These are phyloP conservation scores for Drosophila varians DNA, from an alignment of 1,140 invertebrate genomes.

Conservation along the genomic window DNA sequence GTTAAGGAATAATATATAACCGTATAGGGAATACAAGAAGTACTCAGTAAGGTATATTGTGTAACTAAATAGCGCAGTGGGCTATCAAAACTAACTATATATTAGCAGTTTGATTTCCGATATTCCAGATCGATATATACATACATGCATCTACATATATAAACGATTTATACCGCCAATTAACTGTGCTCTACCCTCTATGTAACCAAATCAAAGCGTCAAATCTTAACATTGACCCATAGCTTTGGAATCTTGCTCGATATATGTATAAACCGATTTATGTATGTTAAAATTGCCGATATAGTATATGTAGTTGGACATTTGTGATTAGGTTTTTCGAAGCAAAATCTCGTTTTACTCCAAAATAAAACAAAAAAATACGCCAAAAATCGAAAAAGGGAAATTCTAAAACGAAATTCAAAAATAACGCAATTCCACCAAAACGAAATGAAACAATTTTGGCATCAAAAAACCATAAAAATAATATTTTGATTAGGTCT, in stretches of 20 bases:
- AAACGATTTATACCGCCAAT: slow-evolving; percentile 79
- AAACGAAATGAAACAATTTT: neutral
- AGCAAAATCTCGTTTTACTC: slow-evolving; percentile 40
- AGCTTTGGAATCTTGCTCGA: slow-evolving; percentile 38
- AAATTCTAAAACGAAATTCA: slow-evolving; percentile 22
- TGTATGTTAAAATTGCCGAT: slow-evolving; percentile 54
- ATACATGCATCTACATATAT: slow-evolving; percentile 25
- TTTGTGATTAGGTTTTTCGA: slow-evolving; percentile 72
- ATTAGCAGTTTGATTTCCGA: slow-evolving; percentile 59
- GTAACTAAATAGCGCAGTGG: slow-evolving; percentile 47
- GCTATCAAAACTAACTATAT: slow-evolving; percentile 49
- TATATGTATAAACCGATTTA: slow-evolving; percentile 41
- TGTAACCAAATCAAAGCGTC: slow-evolving; percentile 33
- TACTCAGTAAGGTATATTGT: slow-evolving; percentile 53
- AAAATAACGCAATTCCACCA: slow-evolving; percentile 37
- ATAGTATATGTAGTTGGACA: slow-evolving; percentile 53
- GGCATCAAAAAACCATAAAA: slow-evolving; percentile 16
- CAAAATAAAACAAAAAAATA: slow-evolving; percentile 10
- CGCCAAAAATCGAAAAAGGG: slow-evolving; percentile 28
- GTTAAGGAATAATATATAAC: slow-evolving; percentile 10
- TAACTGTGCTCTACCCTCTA: slow-evolving; percentile 71
- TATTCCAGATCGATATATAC: slow-evolving; percentile 37
- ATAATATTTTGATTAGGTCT: slow-evolving; percentile 52
- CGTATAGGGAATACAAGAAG: slow-evolving; percentile 29
- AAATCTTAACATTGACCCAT: slow-evolving; percentile 11